Evolutionary conservation across 1,140 invertebrate genomes (phyloP), one percentile per base, ranked within the genome.

Genomic region (Anadara kagoshimensis): DNA sequence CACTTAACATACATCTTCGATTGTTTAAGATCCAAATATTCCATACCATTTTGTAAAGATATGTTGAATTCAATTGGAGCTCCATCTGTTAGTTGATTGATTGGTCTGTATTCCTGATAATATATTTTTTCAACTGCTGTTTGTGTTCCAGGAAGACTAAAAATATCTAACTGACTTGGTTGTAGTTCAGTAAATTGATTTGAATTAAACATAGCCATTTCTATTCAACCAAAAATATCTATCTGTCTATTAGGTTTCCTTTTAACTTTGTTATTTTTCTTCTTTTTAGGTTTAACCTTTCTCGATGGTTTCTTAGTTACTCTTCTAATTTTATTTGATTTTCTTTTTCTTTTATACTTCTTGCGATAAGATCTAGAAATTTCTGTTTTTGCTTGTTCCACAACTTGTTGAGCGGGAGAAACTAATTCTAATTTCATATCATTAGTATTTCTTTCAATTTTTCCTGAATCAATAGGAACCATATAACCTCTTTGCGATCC

Each of bases 1-100:
- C 12, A 43, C 59, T 66, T 64, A 5, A 66, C 22, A 59, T n/a
- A 65, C 26, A 73, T 66, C 11, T 11, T 56, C 51, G 41, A 59
- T 4, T 58, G 63, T 57, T 61, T 66, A 14, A 66, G 26, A 44
- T 73, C 70, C 5, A 73, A 43, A 24, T 65, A 73, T 29, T 73
- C 20, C 41, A 72, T 26, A 24, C 62, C 29, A 24, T 65, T 65
- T 29, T 69, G 68, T 20, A 11, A 44, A 7, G 69, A 45, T 47
- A 72, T 47, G 20, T 49, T 36, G 45, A 72, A 72, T 58, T 65
- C 49, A n/a, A 72, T 64, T 14, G 69, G 64, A 5, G 64, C 54
- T 49, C 58, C 43, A 51, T 26, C 5, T 5, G 44, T 57, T 1
- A 73, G 4, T 53, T 73, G 62, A 56, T 44, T 47, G 11, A 65